Evolutionary conservation across 64 coral and sea anemone genomes (phyloP).

Genomic region (Montipora sp.): DNA sequence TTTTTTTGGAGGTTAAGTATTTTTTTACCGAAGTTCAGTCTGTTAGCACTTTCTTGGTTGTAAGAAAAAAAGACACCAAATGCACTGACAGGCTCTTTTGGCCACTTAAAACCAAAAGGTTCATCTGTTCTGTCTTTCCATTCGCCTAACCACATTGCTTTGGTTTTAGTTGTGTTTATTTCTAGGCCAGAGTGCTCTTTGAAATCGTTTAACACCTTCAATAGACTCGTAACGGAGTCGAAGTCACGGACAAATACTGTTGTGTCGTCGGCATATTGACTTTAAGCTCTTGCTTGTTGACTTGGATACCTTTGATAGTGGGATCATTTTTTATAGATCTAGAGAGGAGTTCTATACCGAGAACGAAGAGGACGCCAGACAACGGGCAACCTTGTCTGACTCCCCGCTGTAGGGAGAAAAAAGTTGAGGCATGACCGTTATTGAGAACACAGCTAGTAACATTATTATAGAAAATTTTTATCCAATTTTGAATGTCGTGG

Average conservation of each 20-base stretch:
- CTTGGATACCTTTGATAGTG: conserved; percentile 11
- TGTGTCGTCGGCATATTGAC: conserved; percentile 18
- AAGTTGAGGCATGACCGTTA: too few species aligned
- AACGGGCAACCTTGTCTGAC: too few species aligned
- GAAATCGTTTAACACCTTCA: not conserved
- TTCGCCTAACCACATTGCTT: not conserved
- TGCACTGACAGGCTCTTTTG: not conserved
- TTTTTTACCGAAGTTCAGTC: too few species aligned
- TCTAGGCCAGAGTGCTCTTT: not conserved
- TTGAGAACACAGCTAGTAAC: too few species aligned
- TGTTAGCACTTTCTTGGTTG: too few species aligned
- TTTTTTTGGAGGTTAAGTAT: too few species aligned
- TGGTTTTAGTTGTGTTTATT: conserved; percentile 15
- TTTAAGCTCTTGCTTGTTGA: conserved; percentile 5
- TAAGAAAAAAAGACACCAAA: too few species aligned
- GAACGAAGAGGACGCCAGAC: too few species aligned
- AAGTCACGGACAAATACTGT: conserved; percentile 11
- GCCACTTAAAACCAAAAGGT: not conserved
- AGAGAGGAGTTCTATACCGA: not conserved
- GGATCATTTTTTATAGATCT: not conserved
- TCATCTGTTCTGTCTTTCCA: not conserved
- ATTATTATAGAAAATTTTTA: too few species aligned
- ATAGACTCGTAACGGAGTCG: not conserved
- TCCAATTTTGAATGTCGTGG: too few species aligned
- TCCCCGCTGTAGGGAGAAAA: too few species aligned